phyloP scores from a whole-genome alignment of 2,797 vertebrate species.

The Rhabdomys pumilio region DNA sequence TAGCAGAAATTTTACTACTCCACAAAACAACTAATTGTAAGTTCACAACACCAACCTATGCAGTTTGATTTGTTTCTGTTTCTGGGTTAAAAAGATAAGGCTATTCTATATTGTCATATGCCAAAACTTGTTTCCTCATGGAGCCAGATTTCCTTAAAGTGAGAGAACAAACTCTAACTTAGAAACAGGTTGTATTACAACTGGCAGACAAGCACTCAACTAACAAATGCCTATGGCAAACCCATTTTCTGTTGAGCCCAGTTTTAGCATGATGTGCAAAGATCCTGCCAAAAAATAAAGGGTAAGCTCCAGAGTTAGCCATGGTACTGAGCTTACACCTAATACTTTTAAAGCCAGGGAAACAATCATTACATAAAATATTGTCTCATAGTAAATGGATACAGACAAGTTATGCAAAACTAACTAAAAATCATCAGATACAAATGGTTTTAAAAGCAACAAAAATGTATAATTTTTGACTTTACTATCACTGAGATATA shows the following conservation, averaged over 20 bases:
- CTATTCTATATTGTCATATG: conserved; percentile 81
- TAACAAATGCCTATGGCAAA: background rate
- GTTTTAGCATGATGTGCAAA: background rate
- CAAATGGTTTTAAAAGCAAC: background rate
- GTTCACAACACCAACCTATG: background rate
- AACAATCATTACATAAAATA: background rate
- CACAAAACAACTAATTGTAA: background rate
- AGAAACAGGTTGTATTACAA: background rate
- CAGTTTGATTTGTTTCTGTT: conserved; percentile 10
- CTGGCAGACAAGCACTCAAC: background rate
- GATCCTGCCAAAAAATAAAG: conserved; percentile 23
- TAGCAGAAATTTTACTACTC: background rate
- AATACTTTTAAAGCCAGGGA: background rate
- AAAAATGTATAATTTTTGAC: background rate
- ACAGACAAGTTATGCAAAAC: background rate
- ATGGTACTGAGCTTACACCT: background rate
- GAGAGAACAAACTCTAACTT: background rate
- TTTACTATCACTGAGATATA: conserved; percentile 56
- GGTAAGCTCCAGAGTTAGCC: background rate
- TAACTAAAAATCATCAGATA: background rate
- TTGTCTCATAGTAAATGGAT: conserved; percentile 2
- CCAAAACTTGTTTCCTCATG: conserved; percentile 12
- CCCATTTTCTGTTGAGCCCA: background rate
- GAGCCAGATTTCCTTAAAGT: background rate
- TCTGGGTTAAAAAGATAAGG: background rate